phyloP scores from a whole-genome alignment of 2,888 invertebrate species.

The Drosophila multiciliata region DNA sequence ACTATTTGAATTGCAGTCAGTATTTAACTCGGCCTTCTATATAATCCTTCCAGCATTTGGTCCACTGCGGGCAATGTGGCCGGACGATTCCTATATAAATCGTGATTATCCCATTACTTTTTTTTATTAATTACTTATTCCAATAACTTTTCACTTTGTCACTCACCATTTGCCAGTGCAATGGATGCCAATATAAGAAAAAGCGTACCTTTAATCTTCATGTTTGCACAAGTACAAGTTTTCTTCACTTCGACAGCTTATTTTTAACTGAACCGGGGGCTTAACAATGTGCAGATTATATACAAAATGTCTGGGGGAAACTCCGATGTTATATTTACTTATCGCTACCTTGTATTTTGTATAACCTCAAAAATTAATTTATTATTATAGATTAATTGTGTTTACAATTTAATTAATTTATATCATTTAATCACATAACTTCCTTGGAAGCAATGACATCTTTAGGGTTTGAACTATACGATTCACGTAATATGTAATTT shows the following conservation, averaged over 20 bases:
- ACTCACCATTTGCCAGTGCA: constrained; percentile 42
- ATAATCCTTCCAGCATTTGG: constrained; percentile 50
- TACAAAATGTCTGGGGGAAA: constrained; percentile 10
- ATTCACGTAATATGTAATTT: too few relatives aligned
- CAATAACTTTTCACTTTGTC: background rate
- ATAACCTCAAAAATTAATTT: background rate
- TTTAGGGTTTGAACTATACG: background rate
- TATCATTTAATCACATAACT: background rate
- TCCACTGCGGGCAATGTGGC: constrained; percentile 47
- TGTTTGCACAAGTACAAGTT: constrained; percentile 4
- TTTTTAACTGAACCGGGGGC: constrained; percentile 28
- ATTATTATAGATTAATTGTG: background rate
- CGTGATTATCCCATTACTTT: background rate
- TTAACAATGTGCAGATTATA: background rate
- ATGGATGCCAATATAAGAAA: constrained; percentile 18
- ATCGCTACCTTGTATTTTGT: constrained; percentile 16
- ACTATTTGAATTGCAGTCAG: constrained; percentile 4
- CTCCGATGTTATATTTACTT: background rate
- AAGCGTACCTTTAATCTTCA: constrained; percentile 35
- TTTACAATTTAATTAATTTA: background rate
- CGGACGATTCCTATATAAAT: background rate
- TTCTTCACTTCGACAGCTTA: background rate
- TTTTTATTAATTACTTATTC: background rate
- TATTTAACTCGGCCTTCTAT: constrained; percentile 31
- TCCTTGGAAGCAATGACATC: background rate